A percentile compares a stretch with the other conserved stretches of the same genome.
Evolutionary conservation across 1,140 invertebrate species (phyloP).

Genomic region (Heliconius hewitsoni): DNA sequence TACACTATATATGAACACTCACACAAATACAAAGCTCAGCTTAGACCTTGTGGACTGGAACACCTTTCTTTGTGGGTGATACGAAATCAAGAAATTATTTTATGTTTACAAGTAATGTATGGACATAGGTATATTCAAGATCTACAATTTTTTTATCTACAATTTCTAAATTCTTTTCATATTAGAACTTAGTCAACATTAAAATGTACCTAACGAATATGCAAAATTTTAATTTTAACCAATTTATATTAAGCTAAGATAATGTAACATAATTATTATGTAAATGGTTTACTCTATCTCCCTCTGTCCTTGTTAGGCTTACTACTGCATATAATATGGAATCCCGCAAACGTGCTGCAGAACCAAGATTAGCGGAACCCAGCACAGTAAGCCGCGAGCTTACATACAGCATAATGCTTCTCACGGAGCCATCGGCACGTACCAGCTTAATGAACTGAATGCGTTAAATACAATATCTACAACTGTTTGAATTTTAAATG

Average conservation of each 20-base stretch:
- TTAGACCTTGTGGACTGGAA: too few species aligned
- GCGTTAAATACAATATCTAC: background rate
- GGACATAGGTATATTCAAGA: too few species aligned
- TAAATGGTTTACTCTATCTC: background rate
- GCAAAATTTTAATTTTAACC: too few species aligned
- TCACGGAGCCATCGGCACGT: conserved; percentile 12
- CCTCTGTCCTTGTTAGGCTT: background rate
- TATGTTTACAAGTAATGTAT: too few species aligned
- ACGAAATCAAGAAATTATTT: too few species aligned
- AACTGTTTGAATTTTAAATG: background rate
- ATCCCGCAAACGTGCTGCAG: background rate
- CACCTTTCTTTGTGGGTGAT: too few species aligned
- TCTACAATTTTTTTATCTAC: too few species aligned
- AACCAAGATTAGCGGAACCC: background rate
- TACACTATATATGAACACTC: too few species aligned
- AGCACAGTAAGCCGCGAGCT: background rate
- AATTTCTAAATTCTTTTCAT: too few species aligned
- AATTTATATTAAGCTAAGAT: background rate
- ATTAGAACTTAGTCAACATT: too few species aligned
- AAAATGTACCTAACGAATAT: too few species aligned
- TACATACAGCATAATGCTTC: conserved; percentile 9
- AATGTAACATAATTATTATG: background rate
- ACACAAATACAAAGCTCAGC: too few species aligned
- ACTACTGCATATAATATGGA: background rate
- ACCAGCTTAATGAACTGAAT: background rate